A percentile compares a stretch with the other conserved stretches of the same genome.
phyloP scores from a whole-genome alignment of 92 coral and sea anemone genomes.

The Micromussa lordhowensis region DNA sequence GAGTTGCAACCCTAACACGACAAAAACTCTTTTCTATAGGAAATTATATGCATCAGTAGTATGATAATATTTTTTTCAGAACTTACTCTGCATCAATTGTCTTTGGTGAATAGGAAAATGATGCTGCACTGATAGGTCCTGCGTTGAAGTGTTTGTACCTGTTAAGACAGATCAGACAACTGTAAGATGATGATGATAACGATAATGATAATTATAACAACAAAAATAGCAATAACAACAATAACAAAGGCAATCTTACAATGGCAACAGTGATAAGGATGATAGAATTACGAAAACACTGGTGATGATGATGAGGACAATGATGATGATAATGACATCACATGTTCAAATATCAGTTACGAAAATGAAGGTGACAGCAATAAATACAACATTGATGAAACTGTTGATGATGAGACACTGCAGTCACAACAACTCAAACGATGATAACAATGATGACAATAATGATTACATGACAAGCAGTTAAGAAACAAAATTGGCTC shows the following conservation, averaged over 20 bases:
- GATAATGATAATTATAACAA: background rate
- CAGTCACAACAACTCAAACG: too few species aligned
- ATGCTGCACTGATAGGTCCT: constrained; percentile 89
- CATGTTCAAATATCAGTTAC: background rate
- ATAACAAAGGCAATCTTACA: background rate
- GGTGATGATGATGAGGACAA: background rate
- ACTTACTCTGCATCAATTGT: constrained; percentile 78
- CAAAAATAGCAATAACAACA: background rate
- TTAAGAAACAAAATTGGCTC: too few species aligned
- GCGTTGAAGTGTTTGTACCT: constrained; percentile 98
- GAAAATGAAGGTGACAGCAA: too few species aligned
- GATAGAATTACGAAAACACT: too few species aligned
- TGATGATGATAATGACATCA: background rate
- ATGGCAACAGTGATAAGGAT: too few species aligned
- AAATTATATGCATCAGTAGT: background rate
- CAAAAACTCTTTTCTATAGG: background rate
- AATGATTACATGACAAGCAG: too few species aligned
- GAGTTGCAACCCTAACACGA: too few species aligned
- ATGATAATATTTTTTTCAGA: background rate
- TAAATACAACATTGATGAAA: too few species aligned
- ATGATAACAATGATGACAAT: too few species aligned
- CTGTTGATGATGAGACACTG: too few species aligned
- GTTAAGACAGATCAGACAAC: constrained; percentile 8
- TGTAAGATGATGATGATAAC: background rate
- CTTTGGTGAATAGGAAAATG: constrained; percentile 83